A percentile compares a stretch with the other conserved stretches of the same genome.
Conservation (phyloP, 1,140 invertebrate species). For the Drosophila subpulchrella region DNA sequence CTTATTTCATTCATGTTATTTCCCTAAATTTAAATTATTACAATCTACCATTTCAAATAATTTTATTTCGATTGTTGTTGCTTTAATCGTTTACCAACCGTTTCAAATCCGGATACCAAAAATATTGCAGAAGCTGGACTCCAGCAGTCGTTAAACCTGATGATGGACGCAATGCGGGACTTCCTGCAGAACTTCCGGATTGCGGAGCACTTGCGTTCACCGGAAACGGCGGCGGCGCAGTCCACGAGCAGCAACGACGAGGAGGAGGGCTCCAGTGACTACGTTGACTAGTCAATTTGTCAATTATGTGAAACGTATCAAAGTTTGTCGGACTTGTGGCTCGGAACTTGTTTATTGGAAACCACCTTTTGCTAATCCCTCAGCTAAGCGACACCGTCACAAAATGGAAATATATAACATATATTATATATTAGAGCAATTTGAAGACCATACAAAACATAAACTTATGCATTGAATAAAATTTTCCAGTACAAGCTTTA, state of each 20-base stretch:
- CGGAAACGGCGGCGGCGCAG: conserved; percentile 84
- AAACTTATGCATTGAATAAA: conserved; percentile 50
- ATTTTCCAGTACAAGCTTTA: conserved; percentile 65
- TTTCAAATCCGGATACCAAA: not conserved
- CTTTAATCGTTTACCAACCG: not conserved
- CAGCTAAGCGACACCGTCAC: conserved; percentile 51
- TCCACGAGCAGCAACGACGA: conserved; percentile 84
- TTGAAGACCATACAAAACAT: conserved; percentile 31
- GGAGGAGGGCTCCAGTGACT: conserved; percentile 85
- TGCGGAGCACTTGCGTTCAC: conserved; percentile 79
- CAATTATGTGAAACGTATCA: conserved; percentile 16
- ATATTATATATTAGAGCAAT: conserved; percentile 35
- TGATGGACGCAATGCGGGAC: conserved; percentile 91
- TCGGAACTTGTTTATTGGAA: conserved; percentile 28
- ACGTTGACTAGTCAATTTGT: conserved; percentile 71
- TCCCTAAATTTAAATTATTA: not conserved
- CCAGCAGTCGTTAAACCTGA: conserved; percentile 86
- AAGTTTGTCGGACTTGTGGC: not conserved
- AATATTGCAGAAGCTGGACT: conserved; percentile 85
- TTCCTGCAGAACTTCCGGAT: conserved; percentile 88
- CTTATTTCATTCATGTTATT: not conserved
- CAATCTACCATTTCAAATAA: no score
- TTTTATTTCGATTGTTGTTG: no score
- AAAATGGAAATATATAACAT: conserved; percentile 51
- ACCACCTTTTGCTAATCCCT: conserved; percentile 42